A percentile compares a stretch with the other conserved stretches of the same genome.
phyloP scores from a whole-genome alignment of 2,888 invertebrate species.

The Dascillus cervinus region DNA sequence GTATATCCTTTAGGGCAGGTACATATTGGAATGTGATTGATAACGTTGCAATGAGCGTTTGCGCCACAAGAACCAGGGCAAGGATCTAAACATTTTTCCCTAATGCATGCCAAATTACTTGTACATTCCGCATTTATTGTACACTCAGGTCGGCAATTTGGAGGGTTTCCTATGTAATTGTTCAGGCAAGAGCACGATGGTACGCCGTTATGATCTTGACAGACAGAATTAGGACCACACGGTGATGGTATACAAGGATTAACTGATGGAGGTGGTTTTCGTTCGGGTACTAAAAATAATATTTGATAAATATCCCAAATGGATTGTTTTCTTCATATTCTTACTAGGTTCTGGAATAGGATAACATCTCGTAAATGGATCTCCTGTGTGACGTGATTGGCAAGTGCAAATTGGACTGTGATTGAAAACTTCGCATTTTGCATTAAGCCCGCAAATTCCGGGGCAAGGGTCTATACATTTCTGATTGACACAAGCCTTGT shows the following conservation, averaged over 20 bases:
- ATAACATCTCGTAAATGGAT: slow-evolving; percentile 53
- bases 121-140: slow-evolving; percentile 48
- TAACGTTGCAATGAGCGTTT: slow-evolving; percentile 55
- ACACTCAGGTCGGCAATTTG: slow-evolving; percentile 50
- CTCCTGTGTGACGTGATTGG: slow-evolving; percentile 55
- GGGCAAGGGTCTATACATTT: slow-evolving; percentile 54
- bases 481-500: slow-evolving; percentile 49
- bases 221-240: slow-evolving; percentile 52
- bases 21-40: slow-evolving; percentile 60
- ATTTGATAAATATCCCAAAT: slow-evolving; percentile 15
- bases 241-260: slow-evolving; percentile 51
- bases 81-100: slow-evolving; percentile 55
- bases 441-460: slow-evolving; percentile 55
- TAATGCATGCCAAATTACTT: slow-evolving; percentile 45
- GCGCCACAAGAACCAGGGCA: slow-evolving; percentile 58
- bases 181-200: slow-evolving; percentile 48
- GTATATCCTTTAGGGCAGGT: slow-evolving; percentile 53
- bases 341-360: slow-evolving; percentile 37
- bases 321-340: slow-evolving; percentile 25
- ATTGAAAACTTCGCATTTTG: slow-evolving; percentile 47
- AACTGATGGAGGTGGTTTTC: slow-evolving; percentile 44
- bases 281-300: slow-evolving; percentile 3
- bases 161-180: slow-evolving; percentile 46
- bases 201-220: slow-evolving; percentile 44
- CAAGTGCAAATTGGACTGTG: slow-evolving; percentile 58